phyloP scores from a whole-genome alignment of 2,797 vertebrate species.

The Sebastes baramenuke region DNA sequence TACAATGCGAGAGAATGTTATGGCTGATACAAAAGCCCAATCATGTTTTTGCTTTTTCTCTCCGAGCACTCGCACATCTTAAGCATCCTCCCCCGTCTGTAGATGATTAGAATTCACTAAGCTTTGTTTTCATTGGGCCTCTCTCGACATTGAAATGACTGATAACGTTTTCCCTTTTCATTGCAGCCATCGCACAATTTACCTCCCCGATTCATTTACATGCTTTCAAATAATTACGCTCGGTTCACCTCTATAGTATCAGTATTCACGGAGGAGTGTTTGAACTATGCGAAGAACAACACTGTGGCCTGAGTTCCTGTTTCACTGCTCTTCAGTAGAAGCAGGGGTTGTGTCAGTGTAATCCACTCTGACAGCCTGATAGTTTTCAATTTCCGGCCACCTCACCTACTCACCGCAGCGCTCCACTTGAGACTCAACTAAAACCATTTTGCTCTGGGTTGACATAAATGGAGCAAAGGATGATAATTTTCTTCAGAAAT shows the following conservation, averaged over 20 bases:
- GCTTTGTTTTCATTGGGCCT: slow-evolving; percentile 34
- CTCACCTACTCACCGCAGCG: slow-evolving; percentile 49
- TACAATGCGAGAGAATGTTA: not conserved
- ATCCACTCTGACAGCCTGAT: slow-evolving; percentile 68
- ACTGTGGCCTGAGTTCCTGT: slow-evolving; percentile 39
- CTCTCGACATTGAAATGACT: slow-evolving; percentile 49
- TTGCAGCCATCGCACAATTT: not conserved
- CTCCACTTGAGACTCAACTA: slow-evolving; percentile 54
- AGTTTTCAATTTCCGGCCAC: slow-evolving; percentile 72
- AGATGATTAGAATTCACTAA: slow-evolving; percentile 54
- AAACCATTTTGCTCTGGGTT: slow-evolving; percentile 44
- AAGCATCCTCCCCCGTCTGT: not conserved
- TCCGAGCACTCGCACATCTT: not conserved
- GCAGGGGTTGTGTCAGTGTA: slow-evolving; percentile 55
- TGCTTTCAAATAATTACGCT: slow-evolving; percentile 61
- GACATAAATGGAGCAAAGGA: slow-evolving; percentile 62
- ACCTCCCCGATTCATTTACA: slow-evolving; percentile 53
- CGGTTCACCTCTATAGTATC: slow-evolving; percentile 36
- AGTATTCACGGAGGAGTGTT: slow-evolving; percentile 4
- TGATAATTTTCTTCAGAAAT: slow-evolving; percentile 55
- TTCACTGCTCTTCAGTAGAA: slow-evolving; percentile 22
- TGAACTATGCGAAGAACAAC: slow-evolving; percentile 51
- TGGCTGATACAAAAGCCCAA: not conserved
- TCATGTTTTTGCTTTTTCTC: not conserved
- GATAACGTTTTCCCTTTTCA: slow-evolving; percentile 52